Conservation (phyloP, 2,888 invertebrate genomes). For the Drosophila diplacantha region DNA sequence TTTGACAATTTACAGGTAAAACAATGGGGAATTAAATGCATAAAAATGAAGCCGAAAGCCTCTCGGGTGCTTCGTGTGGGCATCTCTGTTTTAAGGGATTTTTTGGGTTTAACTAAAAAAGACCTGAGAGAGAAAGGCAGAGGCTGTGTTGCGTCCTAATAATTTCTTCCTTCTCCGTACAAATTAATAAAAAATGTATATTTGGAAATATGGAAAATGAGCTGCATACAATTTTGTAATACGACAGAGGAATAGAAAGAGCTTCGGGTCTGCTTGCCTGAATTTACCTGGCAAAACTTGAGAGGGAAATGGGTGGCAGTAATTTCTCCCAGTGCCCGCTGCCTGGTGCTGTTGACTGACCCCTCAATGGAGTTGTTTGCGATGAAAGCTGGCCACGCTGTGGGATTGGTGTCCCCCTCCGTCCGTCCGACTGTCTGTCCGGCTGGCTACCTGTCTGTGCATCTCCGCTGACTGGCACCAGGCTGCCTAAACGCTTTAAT, state of each 20-base stretch:
- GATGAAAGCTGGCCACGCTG: slow-evolving; percentile 32
- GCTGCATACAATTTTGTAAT: no score
- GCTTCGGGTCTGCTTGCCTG: no score
- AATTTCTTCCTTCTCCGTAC: no score
- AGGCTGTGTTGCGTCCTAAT: no score
- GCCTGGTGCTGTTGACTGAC: not conserved
- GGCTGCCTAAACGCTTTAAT: slow-evolving; percentile 58
- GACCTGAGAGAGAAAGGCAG: no score
- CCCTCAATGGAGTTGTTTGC: slow-evolving; percentile 28
- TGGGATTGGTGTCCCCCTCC: slow-evolving; percentile 10
- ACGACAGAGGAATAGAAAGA: no score
- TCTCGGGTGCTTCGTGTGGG: not conserved
- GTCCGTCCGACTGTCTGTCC: not conserved
- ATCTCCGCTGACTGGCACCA: slow-evolving; percentile 46
- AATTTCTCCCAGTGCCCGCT: not conserved
- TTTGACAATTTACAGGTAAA: not conserved
- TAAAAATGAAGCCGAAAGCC: not conserved
- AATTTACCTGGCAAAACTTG: not conserved
- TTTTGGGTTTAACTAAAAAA: no score
- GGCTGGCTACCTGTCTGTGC: slow-evolving; percentile 9
- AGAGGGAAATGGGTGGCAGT: not conserved
- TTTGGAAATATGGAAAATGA: no score
- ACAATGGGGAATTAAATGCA: not conserved
- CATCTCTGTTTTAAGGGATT: no score
- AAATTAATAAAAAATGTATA: no score